These are phyloP conservation scores for Thymelicus acteon DNA, from an alignment of 2,888 invertebrate genomes.

Conservation along the genomic window DNA sequence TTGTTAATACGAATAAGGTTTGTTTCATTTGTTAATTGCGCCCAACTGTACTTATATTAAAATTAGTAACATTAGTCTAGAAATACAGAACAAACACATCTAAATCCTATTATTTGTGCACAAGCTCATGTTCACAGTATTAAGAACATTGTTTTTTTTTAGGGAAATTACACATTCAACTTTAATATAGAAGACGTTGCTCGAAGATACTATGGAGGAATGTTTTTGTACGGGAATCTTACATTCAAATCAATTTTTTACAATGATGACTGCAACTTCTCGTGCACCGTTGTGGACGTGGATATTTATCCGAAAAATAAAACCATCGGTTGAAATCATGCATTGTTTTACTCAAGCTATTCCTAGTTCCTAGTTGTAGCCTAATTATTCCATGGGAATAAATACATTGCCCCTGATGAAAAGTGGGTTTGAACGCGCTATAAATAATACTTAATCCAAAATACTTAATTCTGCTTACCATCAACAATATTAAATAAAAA, in stretches of 20 bases:
- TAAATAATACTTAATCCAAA: no score
- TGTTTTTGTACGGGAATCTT: slow-evolving; percentile 57
- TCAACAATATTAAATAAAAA: no score
- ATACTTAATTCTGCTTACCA: no score
- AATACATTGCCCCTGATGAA: no score
- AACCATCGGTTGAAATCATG: slow-evolving; percentile 1
- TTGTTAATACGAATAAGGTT: background rate
- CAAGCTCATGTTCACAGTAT: no score
- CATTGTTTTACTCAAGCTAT: no score
- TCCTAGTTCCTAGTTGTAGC: no score
- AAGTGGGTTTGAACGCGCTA: no score
- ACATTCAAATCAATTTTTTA: slow-evolving; percentile 53
- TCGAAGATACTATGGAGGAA: slow-evolving; percentile 54
- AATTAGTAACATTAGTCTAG: no score
- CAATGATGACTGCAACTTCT: slow-evolving; percentile 60
- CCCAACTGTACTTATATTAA: no score
- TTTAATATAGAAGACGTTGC: slow-evolving; percentile 52
- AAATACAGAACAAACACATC: background rate
- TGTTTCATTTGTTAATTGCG: background rate
- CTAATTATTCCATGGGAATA: no score
- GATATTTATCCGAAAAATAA: slow-evolving; percentile 51
- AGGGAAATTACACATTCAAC: slow-evolving; percentile 53
- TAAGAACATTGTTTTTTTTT: slow-evolving; percentile 35
- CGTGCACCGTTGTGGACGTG: slow-evolving; percentile 53
- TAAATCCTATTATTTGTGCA: no score